Evolutionary conservation across 1,140 invertebrate genomes (phyloP), one percentile per base, ranked within the genome.

Genomic region (Diprion similis): DNA sequence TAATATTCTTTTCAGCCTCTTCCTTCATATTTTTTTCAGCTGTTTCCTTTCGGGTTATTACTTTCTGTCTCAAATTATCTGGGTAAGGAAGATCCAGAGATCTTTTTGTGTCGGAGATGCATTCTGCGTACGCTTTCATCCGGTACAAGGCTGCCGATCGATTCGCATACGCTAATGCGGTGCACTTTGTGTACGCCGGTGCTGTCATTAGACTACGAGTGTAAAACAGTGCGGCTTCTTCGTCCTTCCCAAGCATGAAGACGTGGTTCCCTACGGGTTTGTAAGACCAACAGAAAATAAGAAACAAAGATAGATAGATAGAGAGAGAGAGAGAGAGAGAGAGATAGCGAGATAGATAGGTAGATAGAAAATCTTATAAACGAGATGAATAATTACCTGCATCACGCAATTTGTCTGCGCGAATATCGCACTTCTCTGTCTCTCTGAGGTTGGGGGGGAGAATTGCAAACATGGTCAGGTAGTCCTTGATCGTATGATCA

Each of bases 121-220:
- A 47, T 45, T 75, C 66, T 7, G 37, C 13, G 51, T 72, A 72
- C 7, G 68, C 47, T 70, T 75, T 72, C 17, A 72, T 10, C 18
- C 69, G 71, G 19, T 70, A 10, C 10, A 75, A 48, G 10, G 17
- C 67, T 10, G 68, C 37, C 11, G 71, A 59, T 59, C 51, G 11
- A 8, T 59, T 59, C 4, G 51, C 51, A 17, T 59, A 59, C 11
- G 51, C 9, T 9, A 59, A 8, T 59, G 51, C 51, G 51, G 9
- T 17, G 51, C 51, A 15, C 51, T 8, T 9, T 15, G 51, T 15
- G 51, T 59, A 8, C 9, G 51, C 3, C 11, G 51, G 51, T 59
- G 51, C 51, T 4, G 11, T 13, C 51, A 59, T 59, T 9, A 59
- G n/a, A 59, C 51, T 59, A 4, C n/a, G 11, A 6, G 51, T 59